Evolutionary conservation across 2,797 vertebrate genomes (phyloP).

Genomic region (Pseudochirops corinnae): DNA sequence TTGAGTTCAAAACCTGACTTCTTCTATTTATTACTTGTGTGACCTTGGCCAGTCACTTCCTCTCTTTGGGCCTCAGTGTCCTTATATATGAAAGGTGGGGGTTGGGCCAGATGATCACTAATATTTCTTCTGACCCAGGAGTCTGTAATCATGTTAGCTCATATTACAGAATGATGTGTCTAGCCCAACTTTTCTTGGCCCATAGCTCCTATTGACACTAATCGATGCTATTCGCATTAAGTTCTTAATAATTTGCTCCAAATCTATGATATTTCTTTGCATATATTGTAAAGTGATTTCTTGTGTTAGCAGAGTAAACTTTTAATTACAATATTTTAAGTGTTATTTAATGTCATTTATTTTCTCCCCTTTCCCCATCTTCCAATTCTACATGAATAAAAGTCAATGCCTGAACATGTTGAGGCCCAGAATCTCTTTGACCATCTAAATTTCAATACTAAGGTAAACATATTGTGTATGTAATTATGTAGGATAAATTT

Average conservation of each 20-base stretch:
- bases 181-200: not conserved
- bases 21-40: not conserved
- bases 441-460: conserved; percentile 60
- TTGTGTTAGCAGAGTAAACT: not conserved
- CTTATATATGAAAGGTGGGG: not conserved
- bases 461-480: conserved; percentile 55
- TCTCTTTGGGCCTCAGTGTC: not conserved
- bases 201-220: not conserved
- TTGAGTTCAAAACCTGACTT: not conserved
- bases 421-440: conserved; percentile 58
- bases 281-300: not conserved
- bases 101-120: not conserved
- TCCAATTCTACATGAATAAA: conserved; percentile 51
- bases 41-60: not conserved
- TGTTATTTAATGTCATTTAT: not conserved
- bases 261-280: conserved; percentile 9
- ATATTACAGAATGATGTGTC: not conserved
- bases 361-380: not conserved
- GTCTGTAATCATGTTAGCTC: not conserved
- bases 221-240: not conserved
- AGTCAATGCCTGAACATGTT: conserved; percentile 63
- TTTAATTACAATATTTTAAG: not conserved
- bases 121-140: not conserved
- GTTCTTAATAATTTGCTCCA: conserved; percentile 7
- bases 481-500: conserved; percentile 1